Conservation (phyloP, 2,113 vertebrate genomes). For the Paralichthys olivaceus region DNA sequence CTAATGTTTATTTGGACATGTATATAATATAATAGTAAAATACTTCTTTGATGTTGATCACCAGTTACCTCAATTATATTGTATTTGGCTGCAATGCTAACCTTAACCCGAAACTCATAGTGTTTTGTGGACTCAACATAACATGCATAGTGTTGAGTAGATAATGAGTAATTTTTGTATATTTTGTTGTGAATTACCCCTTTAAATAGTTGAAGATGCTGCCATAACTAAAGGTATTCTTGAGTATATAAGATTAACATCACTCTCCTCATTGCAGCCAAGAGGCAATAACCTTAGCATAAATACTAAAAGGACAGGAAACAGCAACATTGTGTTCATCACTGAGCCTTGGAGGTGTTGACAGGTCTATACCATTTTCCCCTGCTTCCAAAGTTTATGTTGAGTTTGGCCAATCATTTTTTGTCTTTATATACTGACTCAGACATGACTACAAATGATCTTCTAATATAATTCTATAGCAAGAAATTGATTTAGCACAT, state of each 20-base stretch:
- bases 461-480: neutral
- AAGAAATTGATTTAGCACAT: neutral
- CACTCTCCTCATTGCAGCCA: neutral
- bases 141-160: no score
- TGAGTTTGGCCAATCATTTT: neutral
- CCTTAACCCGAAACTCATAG: no score
- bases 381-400: neutral
- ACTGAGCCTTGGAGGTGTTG: neutral
- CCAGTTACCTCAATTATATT: no score
- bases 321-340: neutral
- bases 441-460: neutral
- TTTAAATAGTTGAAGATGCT: no score
- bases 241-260: neutral
- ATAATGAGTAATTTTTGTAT: no score
- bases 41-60: no score
- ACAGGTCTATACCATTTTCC: neutral
- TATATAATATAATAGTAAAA: no score
- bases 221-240: no score
- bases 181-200: no score
- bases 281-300: neutral
- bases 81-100: no score
- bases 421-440: neutral
- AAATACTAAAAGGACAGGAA: neutral
- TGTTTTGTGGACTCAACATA: no score
- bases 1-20: no score